A percentile compares a stretch with the other conserved stretches of the same genome.
These are phyloP conservation scores for Bilobella aurantiaca DNA, from an alignment of 1,140 invertebrate species.

Conservation along the genomic window DNA sequence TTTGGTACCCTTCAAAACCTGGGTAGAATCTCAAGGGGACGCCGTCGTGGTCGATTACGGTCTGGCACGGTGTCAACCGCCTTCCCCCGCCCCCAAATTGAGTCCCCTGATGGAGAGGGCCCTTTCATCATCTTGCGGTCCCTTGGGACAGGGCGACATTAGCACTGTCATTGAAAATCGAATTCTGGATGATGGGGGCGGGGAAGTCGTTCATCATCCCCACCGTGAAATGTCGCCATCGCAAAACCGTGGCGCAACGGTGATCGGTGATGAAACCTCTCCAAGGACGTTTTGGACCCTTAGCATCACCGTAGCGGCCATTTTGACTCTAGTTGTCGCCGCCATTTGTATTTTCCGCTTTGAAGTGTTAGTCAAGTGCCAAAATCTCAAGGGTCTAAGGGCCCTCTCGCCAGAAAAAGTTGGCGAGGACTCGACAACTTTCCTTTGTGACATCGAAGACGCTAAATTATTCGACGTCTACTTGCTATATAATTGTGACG, in stretches of 20 bases:
- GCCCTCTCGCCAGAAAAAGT: neutral
- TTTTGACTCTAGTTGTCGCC: slow-evolving; percentile 11
- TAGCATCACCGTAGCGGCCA: neutral
- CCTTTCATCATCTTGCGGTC: neutral
- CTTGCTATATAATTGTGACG: slow-evolving; percentile 82
- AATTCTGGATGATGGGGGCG: slow-evolving; percentile 13
- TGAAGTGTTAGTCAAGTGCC: slow-evolving; percentile 20
- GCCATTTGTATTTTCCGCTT: slow-evolving; percentile 23
- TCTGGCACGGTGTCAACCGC: slow-evolving; percentile 57
- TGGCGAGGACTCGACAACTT: neutral
- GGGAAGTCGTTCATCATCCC: slow-evolving; percentile 10
- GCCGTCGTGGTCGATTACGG: slow-evolving; percentile 63
- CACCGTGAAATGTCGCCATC: neutral
- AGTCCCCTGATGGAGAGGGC: neutral
- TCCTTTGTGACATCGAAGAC: slow-evolving; percentile 41
- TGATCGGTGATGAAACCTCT: neutral
- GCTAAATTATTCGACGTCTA: slow-evolving; percentile 86
- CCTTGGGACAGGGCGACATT: neutral
- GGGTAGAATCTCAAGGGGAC: slow-evolving; percentile 68
- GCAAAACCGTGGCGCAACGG: neutral
- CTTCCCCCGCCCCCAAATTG: neutral
- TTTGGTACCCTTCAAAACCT: slow-evolving; percentile 68
- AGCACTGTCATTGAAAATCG: slow-evolving; percentile 12
- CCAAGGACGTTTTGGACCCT: neutral
- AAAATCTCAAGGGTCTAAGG: neutral